Conservation (phyloP, 2,888 invertebrate species). For the Glyphotaelius pellucidus region DNA sequence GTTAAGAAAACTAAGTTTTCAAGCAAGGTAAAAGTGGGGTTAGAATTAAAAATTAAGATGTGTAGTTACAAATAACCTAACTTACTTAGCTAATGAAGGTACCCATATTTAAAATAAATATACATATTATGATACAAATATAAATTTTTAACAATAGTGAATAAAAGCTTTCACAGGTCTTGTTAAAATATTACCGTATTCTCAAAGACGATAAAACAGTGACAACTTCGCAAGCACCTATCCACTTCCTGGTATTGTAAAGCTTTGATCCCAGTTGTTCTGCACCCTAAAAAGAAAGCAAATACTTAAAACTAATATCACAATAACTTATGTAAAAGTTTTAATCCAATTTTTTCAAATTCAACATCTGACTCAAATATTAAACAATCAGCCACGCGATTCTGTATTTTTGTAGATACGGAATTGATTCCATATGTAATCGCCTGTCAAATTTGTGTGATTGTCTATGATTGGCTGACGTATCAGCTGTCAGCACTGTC, state of each 20-base stretch:
- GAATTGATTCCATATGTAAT: too few relatives aligned
- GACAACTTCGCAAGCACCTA: slow-evolving; percentile 94
- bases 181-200: slow-evolving; percentile 78
- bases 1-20: background rate
- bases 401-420: too few relatives aligned
- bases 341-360: too few relatives aligned
- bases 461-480: too few relatives aligned
- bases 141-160: background rate
- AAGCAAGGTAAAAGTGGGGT: too few relatives aligned
- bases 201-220: slow-evolving; percentile 89
- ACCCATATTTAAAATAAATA: background rate
- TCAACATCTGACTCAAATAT: too few relatives aligned
- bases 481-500: too few relatives aligned
- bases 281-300: slow-evolving; percentile 79
- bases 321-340: background rate
- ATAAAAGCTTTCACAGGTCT: too few relatives aligned
- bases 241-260: slow-evolving; percentile 93
- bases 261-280: slow-evolving; percentile 90
- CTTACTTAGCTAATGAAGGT: background rate
- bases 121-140: background rate
- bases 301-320: background rate
- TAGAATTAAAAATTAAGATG: too few relatives aligned
- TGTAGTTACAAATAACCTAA: too few relatives aligned
- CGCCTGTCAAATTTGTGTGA: too few relatives aligned
- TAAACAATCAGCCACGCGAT: too few relatives aligned